Evolutionary conservation across 2,113 vertebrate genomes (phyloP).

Genomic region (Entomyzon cyanotis): DNA sequence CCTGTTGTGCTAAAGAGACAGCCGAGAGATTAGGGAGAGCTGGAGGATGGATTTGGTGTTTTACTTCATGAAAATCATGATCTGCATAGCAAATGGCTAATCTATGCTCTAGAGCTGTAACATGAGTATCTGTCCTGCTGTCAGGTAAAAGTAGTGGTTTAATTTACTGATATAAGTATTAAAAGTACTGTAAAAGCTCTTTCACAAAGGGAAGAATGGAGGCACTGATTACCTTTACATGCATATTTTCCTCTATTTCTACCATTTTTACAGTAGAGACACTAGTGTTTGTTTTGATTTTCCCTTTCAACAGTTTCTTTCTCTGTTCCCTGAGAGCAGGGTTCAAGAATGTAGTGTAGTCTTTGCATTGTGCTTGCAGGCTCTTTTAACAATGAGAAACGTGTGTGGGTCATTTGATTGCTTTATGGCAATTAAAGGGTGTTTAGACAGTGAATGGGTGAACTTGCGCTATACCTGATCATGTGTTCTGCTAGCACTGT

Average conservation of each 20-base stretch:
- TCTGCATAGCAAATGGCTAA: neutral
- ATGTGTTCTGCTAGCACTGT: neutral
- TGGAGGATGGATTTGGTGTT: neutral
- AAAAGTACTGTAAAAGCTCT: neutral
- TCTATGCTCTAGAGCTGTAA: neutral
- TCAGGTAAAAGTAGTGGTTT: neutral
- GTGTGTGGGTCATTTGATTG: neutral
- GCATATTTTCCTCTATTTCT: neutral
- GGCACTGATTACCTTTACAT: neutral
- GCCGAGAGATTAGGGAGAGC: neutral
- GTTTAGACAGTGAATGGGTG: neutral
- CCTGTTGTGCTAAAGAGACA: neutral
- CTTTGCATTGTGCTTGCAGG: neutral
- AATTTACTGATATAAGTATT: neutral
- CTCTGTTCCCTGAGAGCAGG: neutral
- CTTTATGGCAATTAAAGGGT: neutral
- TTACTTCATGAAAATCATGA: neutral
- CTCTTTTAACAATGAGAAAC: neutral
- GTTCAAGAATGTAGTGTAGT: neutral
- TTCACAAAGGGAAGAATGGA: neutral
- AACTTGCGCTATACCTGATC: neutral
- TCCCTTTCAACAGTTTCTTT: neutral
- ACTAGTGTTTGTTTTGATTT: neutral
- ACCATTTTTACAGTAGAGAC: neutral
- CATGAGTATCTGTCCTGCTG: neutral